Evolutionary conservation across 2,797 vertebrate genomes (phyloP).

Genomic region (Bucorvus abyssinicus): DNA sequence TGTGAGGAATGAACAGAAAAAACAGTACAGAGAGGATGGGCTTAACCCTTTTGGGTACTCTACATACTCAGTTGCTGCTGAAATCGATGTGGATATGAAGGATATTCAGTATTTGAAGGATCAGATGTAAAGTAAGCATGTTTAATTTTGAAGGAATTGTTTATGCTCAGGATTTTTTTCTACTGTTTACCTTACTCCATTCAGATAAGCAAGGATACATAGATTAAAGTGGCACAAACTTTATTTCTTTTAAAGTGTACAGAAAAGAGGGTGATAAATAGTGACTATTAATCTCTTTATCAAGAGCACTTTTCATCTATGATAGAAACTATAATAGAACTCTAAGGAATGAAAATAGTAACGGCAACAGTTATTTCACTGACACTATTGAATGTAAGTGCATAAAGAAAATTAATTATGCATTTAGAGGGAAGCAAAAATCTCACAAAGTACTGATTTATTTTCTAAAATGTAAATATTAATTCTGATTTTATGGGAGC

Average conservation of each 20-base stretch:
- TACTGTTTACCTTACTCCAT: neutral
- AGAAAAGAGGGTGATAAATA: neutral
- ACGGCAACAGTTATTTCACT: neutral
- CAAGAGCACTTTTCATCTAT: neutral
- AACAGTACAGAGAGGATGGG: neutral
- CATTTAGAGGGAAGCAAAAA: neutral
- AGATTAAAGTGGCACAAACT: neutral
- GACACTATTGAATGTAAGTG: neutral
- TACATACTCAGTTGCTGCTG: neutral
- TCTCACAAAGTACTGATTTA: neutral
- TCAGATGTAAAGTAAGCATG: neutral
- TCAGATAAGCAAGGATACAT: neutral
- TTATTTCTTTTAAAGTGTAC: neutral
- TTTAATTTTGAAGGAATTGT: neutral
- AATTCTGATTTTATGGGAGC: neutral
- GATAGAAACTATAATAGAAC: neutral
- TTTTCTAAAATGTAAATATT: neutral
- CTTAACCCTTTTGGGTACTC: neutral
- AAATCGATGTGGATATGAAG: neutral
- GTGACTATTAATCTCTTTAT: neutral
- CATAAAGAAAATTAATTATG: neutral
- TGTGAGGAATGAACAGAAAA: rapidly evolving
- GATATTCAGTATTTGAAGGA: neutral
- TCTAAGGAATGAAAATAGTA: neutral
- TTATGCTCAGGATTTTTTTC: neutral